Evolutionary conservation across 2,888 invertebrate species (phyloP), one percentile per base, ranked within the genome.

Genomic region (Lithodes maja): DNA sequence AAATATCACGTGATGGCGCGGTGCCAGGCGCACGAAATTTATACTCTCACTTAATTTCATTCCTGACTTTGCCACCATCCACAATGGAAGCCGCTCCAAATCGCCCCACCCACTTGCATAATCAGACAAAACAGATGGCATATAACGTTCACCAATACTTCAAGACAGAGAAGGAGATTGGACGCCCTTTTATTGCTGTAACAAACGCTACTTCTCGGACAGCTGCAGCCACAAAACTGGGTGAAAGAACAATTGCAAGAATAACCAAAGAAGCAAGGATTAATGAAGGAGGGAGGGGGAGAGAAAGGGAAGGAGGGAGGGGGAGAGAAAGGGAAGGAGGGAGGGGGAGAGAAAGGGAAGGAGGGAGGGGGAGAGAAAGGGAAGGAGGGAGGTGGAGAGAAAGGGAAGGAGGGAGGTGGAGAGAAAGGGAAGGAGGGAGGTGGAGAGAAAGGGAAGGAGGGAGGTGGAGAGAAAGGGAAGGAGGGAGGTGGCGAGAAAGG

Each of bases 251-350:
- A 33, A 33, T 33, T 33, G 33, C 33, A 33, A 33, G 33, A 33
- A 33, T 33, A 33, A 33, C 33, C 33, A 33, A 33, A 33, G 33
- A 33, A 33, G 33, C 33, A 33, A 33, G 33, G 33, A 33, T 33
- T 33, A 33, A 33, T 33, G n/a, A 74, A 17, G n/a, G 33, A 74
- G 74, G n/a, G n/a, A 74, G 33, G 2, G 52, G 2, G 78, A 74
- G 74, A 74, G 33, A 33, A n/a, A 33, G 33, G n/a, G 74, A 74
- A n/a, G n/a, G 33, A 33, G 33, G n/a, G 33, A 74, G 74, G n/a
- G 74, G n/a, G 33, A 33, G 74, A 74, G 74, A 74, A n/a, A 74
- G 61, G n/a, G 74, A 74, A n/a, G n/a, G 33, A 33, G 33, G n/a
- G 33, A 33, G 33, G n/a, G 0, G n/a, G n/a, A 74, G 74, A 74